Percentiles rank a stretch among this genome's conserved stretches.
phyloP scores from a whole-genome alignment of 2,888 invertebrate species.

The Drosophila lacicola region DNA sequence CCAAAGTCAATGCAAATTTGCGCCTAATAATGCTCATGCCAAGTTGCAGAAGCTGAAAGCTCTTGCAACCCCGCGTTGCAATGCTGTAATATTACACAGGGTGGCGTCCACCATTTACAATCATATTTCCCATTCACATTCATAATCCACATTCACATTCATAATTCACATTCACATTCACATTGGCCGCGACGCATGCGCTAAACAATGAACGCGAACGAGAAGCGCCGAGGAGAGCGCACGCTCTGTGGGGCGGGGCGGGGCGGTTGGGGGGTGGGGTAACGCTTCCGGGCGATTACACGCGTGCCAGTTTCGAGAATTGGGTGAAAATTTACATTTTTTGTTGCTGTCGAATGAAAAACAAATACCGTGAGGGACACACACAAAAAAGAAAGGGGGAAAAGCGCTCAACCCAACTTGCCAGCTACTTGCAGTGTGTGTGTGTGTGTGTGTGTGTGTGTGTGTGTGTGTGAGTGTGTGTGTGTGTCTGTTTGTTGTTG shows the following conservation, averaged over 20 bases:
- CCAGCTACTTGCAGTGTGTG: conserved; percentile 16
- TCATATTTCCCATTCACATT: conserved; percentile 26
- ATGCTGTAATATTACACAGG: conserved; percentile 50
- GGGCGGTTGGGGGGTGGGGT: neutral
- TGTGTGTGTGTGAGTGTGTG: conserved; percentile 53
- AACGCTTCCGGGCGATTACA: conserved; percentile 78
- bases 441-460: conserved; percentile 52
- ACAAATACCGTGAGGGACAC: conserved; percentile 44
- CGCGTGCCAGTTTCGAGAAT: conserved; percentile 70
- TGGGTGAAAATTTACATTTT: conserved; percentile 79
- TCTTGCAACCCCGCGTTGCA: conserved; percentile 42
- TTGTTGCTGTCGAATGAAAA: conserved; percentile 59
- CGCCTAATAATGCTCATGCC: conserved; percentile 22
- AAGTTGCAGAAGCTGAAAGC: conserved; percentile 39
- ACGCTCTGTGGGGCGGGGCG: no score
- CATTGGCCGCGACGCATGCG: conserved; percentile 45
- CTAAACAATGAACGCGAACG: conserved; percentile 32
- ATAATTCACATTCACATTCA: conserved; percentile 12
- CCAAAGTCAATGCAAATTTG: conserved; percentile 60
- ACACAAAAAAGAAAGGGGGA: conserved; percentile 23
- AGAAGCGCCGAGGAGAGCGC: neutral
- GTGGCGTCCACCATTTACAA: conserved; percentile 23
- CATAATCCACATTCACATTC: conserved; percentile 15
- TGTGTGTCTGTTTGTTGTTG: conserved; percentile 62
- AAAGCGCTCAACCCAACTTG: conserved; percentile 20